Evolutionary conservation across 2,797 vertebrate species (phyloP).

Genomic region (Megaceryle alcyon): DNA sequence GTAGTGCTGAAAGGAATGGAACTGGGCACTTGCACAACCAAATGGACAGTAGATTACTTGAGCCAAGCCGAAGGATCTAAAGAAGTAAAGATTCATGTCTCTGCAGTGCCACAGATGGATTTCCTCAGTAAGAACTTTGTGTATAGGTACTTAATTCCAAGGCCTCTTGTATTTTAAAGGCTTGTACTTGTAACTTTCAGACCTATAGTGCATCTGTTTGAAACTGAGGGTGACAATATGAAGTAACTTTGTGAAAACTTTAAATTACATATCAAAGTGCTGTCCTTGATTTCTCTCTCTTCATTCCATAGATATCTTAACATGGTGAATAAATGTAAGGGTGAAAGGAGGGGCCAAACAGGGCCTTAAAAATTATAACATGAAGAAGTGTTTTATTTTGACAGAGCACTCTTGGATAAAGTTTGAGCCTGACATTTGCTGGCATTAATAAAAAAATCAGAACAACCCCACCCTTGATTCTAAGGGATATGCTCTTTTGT

Average conservation of each 20-base stretch:
- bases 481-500: background rate
- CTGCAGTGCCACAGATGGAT: constrained; percentile 88
- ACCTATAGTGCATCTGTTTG: background rate
- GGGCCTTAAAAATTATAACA: background rate
- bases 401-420: background rate
- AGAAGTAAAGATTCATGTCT: constrained; percentile 92
- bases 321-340: background rate
- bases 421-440: background rate
- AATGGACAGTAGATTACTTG: constrained; percentile 89
- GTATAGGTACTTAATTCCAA: constrained; percentile 86
- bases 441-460: background rate
- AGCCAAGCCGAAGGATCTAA: constrained; percentile 78
- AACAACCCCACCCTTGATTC: background rate
- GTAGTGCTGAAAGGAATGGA: constrained; percentile 85
- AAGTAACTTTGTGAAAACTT: background rate
- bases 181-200: background rate
- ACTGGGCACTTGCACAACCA: constrained; percentile 86
- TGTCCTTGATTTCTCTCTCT: background rate
- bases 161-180: constrained; percentile 38
- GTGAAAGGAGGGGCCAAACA: background rate
- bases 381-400: background rate
- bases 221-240: background rate
- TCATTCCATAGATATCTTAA: background rate
- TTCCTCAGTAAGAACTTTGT: constrained; percentile 96
- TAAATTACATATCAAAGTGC: background rate